phyloP scores from a whole-genome alignment of 2,797 vertebrate genomes.

The Acrossocheilus wenchowensis region DNA sequence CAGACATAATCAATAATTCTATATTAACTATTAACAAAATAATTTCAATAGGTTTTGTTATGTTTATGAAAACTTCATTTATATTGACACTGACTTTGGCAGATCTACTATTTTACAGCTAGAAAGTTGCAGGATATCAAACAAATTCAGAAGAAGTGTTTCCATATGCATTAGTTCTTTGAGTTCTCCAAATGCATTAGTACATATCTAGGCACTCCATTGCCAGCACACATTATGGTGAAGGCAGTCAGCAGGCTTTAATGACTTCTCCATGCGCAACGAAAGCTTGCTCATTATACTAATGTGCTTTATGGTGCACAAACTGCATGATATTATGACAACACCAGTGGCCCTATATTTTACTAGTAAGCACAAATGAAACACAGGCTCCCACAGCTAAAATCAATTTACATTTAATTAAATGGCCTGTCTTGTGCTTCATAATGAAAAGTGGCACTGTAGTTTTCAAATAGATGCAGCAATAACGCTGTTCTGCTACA shows the following conservation, averaged over 20 bases:
- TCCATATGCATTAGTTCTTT: constrained; percentile 20
- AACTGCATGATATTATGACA: constrained; percentile 49
- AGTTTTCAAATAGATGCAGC: constrained; percentile 11
- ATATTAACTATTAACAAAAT: not conserved
- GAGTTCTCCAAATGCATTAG: constrained; percentile 31
- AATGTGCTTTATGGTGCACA: constrained; percentile 50
- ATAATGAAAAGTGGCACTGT: constrained; percentile 36
- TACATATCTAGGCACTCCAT: constrained; percentile 25
- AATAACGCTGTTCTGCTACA: not conserved
- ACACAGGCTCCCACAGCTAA: constrained; percentile 33
- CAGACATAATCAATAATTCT: not conserved
- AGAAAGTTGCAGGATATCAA: not conserved
- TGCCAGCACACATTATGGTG: constrained; percentile 48
- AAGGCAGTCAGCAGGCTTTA: constrained; percentile 46
- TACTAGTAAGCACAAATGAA: constrained; percentile 39
- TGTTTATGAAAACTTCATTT: not conserved
- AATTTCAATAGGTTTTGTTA: not conserved
- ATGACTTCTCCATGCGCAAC: constrained; percentile 45
- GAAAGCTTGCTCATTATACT: constrained; percentile 52
- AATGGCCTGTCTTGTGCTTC: constrained; percentile 37
- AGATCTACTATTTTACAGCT: not conserved
- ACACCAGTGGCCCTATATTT: constrained; percentile 34
- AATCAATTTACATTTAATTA: constrained; percentile 59
- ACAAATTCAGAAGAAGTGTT: not conserved
- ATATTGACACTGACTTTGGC: not conserved